phyloP scores from a whole-genome alignment of 1,140 invertebrate species.

The Lordiphosa mommai region DNA sequence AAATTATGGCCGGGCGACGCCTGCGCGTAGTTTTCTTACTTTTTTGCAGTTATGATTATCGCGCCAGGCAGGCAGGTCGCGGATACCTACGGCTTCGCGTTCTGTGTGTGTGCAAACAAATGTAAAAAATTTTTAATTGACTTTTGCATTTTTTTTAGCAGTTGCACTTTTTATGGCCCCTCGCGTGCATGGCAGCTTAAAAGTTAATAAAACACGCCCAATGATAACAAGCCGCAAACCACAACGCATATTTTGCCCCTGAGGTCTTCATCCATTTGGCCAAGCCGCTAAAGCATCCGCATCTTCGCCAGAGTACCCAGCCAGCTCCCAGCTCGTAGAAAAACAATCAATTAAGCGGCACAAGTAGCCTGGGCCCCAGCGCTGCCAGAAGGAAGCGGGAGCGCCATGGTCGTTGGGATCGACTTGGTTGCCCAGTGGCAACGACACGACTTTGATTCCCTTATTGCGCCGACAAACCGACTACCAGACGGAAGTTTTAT shows the following conservation, averaged over 20 bases:
- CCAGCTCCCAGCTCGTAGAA: constrained; percentile 60
- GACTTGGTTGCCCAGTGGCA: constrained; percentile 47
- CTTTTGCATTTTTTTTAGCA: constrained; percentile 64
- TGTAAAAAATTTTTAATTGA: constrained; percentile 78
- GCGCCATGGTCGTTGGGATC: constrained; percentile 44
- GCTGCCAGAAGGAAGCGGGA: constrained; percentile 23
- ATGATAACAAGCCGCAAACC: constrained; percentile 72
- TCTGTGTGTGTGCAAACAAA: constrained; percentile 67
- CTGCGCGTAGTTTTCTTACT: constrained; percentile 74
- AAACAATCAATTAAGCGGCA: constrained; percentile 74
- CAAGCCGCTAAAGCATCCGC: background rate
- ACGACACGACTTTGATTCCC: constrained; percentile 55
- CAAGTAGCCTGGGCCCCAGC: constrained; percentile 64
- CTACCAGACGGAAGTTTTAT: constrained; percentile 49
- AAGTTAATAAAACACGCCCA: constrained; percentile 78
- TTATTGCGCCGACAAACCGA: constrained; percentile 16
- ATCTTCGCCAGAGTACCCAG: background rate
- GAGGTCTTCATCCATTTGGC: constrained; percentile 66
- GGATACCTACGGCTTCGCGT: constrained; percentile 14
- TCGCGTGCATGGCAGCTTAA: constrained; percentile 74
- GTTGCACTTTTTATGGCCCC: constrained; percentile 76
- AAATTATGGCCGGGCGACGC: constrained; percentile 70
- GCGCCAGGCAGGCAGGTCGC: constrained; percentile 46
- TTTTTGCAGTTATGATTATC: constrained; percentile 78
- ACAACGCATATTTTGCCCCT: constrained; percentile 62